Evolutionary conservation across 2,888 invertebrate species (phyloP), one percentile per base, ranked within the genome.

Genomic region (Hetaerina titia): DNA sequence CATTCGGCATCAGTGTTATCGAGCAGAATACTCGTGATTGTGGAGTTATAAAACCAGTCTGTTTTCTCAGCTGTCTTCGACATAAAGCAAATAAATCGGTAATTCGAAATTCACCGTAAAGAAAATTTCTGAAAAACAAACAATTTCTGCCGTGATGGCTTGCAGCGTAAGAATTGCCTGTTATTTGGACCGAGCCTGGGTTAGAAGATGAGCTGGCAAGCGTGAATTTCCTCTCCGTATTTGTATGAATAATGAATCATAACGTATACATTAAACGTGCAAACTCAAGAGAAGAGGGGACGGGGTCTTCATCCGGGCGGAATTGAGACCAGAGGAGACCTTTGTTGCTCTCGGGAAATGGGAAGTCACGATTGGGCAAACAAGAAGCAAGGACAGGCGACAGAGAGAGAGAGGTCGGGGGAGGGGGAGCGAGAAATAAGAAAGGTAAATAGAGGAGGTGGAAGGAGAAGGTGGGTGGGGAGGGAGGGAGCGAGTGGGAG

Each of bases 301-400:
- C 25, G 69, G 31, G 31, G 81, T 19, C 31, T 81, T 81, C 31
- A 31, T 15, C n/a, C 31, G 31, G 81, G 81, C 31, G 81, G 81
- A 81, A 81, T 81, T 81, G 15, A 81, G 81, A 69, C 22, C 69
- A 22, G 69, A 69, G n/a, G 69, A 69, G 81, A 31, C 31, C 69
- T 69, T 69, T 31, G 81, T 81, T 31, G 81, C 81, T 31, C 81
- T 9, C 81, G 81, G 31, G 81, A 81, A 81, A 81, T 81, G 81
- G 13, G 81, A 81, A 81, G 81, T 81, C 81, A 81, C 81, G 81
- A 81, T 81, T 31, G 81, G 81, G 81, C 81, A 81, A 81, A 81
- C 81, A 81, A 25, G 81, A 81, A 81, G 81, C 81, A 81, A 81
- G 81, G 81, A 25, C 81, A 69, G 22, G 8, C 22, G 11, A 31